These are phyloP conservation scores for Gallinago solitaria DNA, from an alignment of 2,797 vertebrate species.

Conservation along the genomic window DNA sequence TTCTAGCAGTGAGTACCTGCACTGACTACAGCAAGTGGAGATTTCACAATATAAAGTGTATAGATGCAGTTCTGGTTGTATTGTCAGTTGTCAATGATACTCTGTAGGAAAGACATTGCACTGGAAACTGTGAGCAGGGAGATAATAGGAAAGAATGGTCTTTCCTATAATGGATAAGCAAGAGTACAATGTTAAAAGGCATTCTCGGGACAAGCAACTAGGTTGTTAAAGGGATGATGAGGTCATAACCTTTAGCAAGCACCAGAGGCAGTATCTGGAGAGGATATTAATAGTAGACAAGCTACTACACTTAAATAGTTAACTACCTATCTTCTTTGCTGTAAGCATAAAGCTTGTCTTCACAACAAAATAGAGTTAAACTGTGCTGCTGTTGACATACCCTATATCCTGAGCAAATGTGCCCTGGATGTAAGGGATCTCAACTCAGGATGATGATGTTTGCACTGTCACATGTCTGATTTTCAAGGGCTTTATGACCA, in stretches of 20 bases:
- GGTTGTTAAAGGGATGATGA: background rate
- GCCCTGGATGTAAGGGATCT: background rate
- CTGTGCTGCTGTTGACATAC: background rate
- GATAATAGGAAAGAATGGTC: background rate
- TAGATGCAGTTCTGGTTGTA: background rate
- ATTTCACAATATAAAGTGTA: background rate
- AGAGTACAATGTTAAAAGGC: background rate
- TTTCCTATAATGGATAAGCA: background rate
- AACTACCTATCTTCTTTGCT: background rate
- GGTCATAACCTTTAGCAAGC: background rate
- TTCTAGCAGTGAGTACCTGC: background rate
- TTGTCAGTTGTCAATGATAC: background rate
- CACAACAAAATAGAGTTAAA: background rate
- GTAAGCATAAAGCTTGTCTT: background rate
- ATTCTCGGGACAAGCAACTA: background rate
- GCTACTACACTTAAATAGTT: background rate
- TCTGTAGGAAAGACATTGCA: background rate
- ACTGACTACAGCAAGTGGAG: background rate
- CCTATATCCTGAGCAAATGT: background rate
- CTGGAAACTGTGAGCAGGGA: background rate
- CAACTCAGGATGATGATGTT: background rate
- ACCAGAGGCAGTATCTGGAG: background rate
- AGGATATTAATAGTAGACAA: background rate
- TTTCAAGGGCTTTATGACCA: background rate
- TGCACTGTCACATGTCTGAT: background rate